Percentiles rank a stretch among this genome's conserved stretches.
Evolutionary conservation across 2,888 invertebrate species (phyloP).

Genomic region (Sminthurides aquaticus): DNA sequence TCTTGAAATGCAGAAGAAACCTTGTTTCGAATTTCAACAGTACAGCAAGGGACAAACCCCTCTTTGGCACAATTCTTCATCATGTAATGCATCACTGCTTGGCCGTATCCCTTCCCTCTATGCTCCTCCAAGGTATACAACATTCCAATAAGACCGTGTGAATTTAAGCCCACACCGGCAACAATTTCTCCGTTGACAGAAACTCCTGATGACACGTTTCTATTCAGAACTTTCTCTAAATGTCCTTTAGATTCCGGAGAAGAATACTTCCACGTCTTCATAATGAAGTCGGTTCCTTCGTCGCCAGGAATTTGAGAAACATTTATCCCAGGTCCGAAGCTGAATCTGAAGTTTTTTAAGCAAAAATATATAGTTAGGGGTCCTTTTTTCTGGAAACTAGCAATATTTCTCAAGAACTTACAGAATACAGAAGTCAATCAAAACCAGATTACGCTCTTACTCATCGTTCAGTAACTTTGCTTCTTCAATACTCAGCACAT

Average conservation of each 20-base stretch:
- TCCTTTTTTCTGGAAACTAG: no score
- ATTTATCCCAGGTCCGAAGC: no score
- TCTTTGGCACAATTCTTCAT: slow-evolving; percentile 7
- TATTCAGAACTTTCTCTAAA: background rate
- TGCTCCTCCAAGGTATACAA: slow-evolving; percentile 7
- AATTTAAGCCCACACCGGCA: background rate
- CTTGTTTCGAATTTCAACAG: slow-evolving; percentile 10
- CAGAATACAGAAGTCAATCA: no score
- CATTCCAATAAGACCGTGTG: background rate
- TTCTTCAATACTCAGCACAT: no score
- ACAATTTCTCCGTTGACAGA: background rate
- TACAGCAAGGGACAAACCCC: slow-evolving; percentile 11
- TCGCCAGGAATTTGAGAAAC: background rate
- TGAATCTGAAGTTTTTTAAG: no score
- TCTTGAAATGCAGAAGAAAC: background rate
- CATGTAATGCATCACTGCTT: slow-evolving; percentile 4
- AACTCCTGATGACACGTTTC: background rate
- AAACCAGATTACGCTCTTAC: no score
- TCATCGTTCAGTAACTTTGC: no score
- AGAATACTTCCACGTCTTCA: background rate
- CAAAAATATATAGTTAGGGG: no score
- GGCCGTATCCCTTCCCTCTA: slow-evolving; percentile 9
- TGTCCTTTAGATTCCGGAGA: background rate
- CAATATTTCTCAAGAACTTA: no score
- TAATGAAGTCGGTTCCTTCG: background rate